These are phyloP conservation scores for Bufo gargarizans DNA, from an alignment of 2,113 vertebrate genomes.

Conservation along the genomic window DNA sequence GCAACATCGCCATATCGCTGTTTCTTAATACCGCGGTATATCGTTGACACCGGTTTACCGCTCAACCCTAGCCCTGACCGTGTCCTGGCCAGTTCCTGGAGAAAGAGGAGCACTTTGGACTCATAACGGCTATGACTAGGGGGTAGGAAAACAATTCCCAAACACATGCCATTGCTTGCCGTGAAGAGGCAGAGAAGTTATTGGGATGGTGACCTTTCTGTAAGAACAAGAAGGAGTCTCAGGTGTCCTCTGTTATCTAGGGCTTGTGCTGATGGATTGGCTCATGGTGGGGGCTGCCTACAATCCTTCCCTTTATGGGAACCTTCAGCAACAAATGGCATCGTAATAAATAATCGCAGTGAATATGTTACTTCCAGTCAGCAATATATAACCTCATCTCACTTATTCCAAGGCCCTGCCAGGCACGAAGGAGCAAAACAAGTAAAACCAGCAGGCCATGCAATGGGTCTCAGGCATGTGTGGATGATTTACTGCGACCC, in stretches of 20 bases:
- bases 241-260: background rate
- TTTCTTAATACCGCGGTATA: no score
- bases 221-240: conserved; percentile 16
- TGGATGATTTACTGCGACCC: background rate
- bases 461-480: background rate
- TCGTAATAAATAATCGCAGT: background rate
- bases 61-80: background rate
- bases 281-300: background rate
- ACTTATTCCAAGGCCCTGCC: background rate
- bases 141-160: conserved; percentile 24
- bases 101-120: background rate
- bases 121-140: conserved; percentile 4
- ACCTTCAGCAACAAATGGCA: conserved; percentile 15
- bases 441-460: background rate
- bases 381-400: conserved; percentile 9
- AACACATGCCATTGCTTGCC: conserved; percentile 4
- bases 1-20: no score
- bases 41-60: no score
- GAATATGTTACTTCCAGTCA: conserved; percentile 2
- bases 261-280: background rate
- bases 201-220: conserved; percentile 26
- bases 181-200: background rate
- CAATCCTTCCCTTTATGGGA: conserved; percentile 11
- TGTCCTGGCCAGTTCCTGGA: background rate
- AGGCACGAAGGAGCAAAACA: background rate